These are phyloP conservation scores for Tethea ocularis DNA, from an alignment of 2,888 invertebrate genomes.

Conservation along the genomic window DNA sequence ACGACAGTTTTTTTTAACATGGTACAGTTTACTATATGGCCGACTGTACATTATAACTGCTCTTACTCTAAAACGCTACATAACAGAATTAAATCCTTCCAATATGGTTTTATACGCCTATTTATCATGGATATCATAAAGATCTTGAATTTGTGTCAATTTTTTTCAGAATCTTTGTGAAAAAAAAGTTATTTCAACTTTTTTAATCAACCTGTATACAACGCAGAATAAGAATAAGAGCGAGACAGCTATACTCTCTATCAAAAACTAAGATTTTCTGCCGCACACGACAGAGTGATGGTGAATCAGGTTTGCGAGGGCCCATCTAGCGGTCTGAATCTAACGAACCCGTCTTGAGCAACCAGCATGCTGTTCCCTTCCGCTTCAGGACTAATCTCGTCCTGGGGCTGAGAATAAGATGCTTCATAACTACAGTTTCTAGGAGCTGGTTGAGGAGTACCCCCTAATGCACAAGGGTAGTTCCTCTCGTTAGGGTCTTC, in stretches of 20 bases:
- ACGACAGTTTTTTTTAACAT: conserved; percentile 1
- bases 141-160: too few species aligned
- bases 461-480: conserved; percentile 73
- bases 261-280: conserved; percentile 73
- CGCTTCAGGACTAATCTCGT: conserved; percentile 75
- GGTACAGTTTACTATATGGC: neutral
- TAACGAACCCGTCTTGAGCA: conserved; percentile 94
- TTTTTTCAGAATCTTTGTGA: too few species aligned
- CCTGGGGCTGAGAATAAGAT: conserved; percentile 82
- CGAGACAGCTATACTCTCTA: conserved; percentile 25
- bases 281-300: conserved; percentile 65
- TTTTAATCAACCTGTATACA: too few species aligned
- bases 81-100: neutral
- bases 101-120: neutral
- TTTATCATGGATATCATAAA: too few species aligned
- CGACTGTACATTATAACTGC: neutral
- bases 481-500: conserved; percentile 73
- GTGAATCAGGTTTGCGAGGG: conserved; percentile 79
- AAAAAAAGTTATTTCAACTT: too few species aligned
- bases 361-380: conserved; percentile 90
- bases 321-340: conserved; percentile 89
- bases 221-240: conserved; percentile 12
- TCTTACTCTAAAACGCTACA: neutral
- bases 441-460: conserved; percentile 78
- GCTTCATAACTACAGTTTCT: conserved; percentile 77